Evolutionary conservation across 2,888 invertebrate genomes (phyloP).

Genomic region (Drosophila sordidula): DNA sequence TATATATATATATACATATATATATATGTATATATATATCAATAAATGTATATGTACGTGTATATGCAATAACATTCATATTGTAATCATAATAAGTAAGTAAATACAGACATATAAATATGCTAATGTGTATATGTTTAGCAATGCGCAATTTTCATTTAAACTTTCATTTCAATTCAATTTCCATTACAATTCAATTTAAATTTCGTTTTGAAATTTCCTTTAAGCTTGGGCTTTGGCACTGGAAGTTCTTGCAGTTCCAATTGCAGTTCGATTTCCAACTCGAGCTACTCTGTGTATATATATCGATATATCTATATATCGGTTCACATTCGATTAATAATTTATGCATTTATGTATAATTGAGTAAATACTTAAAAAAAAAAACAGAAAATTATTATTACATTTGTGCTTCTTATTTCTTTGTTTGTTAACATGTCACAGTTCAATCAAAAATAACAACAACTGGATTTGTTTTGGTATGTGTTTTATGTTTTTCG

Average conservation of each 20-base stretch:
- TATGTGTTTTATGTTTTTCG: not conserved
- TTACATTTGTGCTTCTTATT: constrained; percentile 36
- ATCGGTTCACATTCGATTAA: constrained; percentile 29
- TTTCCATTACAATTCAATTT: constrained; percentile 3
- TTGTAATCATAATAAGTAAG: constrained; percentile 75
- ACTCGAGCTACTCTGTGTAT: constrained; percentile 5
- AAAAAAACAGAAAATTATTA: constrained; percentile 32
- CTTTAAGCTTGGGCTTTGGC: not conserved
- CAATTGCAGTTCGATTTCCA: constrained; percentile 21
- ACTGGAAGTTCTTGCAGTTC: constrained; percentile 7
- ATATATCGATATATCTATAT: constrained; percentile 15
- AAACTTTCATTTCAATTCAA: not conserved
- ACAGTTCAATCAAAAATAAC: constrained; percentile 64
- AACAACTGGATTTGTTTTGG: constrained; percentile 11
- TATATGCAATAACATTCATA: constrained; percentile 80
- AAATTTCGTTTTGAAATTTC: not conserved
- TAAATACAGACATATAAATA: constrained; percentile 70
- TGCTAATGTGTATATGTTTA: constrained; percentile 63
- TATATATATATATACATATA: constrained; percentile 46
- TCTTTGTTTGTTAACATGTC: constrained; percentile 50
- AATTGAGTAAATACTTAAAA: constrained; percentile 36
- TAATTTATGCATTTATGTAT: constrained; percentile 19
- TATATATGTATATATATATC: constrained; percentile 55
- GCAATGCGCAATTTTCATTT: constrained; percentile 33
- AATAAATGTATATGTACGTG: constrained; percentile 54